These are phyloP conservation scores for Pongo pygmaeus DNA, from an alignment of 2,113 vertebrate species.

Conservation along the genomic window DNA sequence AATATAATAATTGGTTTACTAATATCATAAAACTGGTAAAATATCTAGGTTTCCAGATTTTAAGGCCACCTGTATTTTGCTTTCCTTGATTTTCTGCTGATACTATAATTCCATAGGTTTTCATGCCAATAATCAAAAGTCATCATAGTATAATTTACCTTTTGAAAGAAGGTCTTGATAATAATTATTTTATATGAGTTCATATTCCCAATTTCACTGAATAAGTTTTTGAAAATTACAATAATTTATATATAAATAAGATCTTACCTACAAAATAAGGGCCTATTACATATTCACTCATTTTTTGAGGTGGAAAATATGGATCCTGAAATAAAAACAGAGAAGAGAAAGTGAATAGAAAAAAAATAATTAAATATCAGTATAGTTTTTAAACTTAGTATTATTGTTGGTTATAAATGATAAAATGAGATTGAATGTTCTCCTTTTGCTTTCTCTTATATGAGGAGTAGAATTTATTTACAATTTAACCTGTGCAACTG, in stretches of 20 bases:
- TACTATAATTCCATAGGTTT: background rate
- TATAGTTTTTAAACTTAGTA: conserved; percentile 39
- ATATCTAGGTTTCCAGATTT: background rate
- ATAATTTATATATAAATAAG: background rate
- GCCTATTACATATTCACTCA: background rate
- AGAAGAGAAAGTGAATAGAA: conserved; percentile 42
- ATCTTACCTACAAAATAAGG: conserved; percentile 26
- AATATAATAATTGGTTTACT: background rate
- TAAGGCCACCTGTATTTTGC: background rate
- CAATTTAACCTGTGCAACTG: background rate
- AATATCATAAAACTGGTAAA: background rate
- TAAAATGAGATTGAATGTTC: conserved; percentile 32
- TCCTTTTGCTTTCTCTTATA: background rate
- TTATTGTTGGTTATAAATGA: conserved; percentile 27
- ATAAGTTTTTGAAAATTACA: conserved; percentile 56
- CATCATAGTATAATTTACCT: conserved; percentile 6
- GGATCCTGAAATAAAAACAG: conserved; percentile 55
- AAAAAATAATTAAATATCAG: conserved; percentile 31
- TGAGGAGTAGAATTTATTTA: background rate
- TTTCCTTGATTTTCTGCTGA: conserved; percentile 29
- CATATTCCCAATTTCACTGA: conserved; percentile 32
- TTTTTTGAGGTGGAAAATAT: background rate
- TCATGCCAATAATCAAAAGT: background rate
- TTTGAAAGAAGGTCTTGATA: conserved; percentile 1
- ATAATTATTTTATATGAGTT: conserved; percentile 21